These are phyloP conservation scores for Apodemia duryi DNA, from an alignment of 2,888 invertebrate genomes.

Conservation along the genomic window DNA sequence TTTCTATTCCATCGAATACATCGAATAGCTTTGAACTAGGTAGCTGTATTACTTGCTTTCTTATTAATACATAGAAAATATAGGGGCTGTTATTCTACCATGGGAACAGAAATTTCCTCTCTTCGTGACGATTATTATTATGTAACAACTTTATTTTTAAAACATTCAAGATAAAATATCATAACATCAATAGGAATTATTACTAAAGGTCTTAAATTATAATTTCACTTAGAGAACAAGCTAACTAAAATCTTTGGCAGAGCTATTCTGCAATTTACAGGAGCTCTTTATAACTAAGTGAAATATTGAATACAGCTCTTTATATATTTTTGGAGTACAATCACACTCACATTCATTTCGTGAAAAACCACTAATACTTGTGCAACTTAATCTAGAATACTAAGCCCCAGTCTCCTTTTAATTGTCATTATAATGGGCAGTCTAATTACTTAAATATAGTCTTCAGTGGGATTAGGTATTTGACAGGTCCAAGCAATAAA, in stretches of 20 bases:
- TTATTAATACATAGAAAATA: slow-evolving; percentile 39
- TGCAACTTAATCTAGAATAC: slow-evolving; percentile 21
- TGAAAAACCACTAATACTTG: slow-evolving; percentile 36
- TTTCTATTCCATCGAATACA: slow-evolving; percentile 68
- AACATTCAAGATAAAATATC: slow-evolving; percentile 25
- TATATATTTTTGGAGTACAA: slow-evolving; percentile 3
- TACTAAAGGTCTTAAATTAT: slow-evolving; percentile 23
- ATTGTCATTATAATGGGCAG: slow-evolving; percentile 33
- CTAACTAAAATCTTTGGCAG: slow-evolving; percentile 23
- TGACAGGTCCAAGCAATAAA: not conserved
- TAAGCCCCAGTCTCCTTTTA: slow-evolving; percentile 28
- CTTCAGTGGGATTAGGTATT: slow-evolving; percentile 34
- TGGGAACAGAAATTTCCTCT: slow-evolving; percentile 78
- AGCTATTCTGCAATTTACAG: not conserved
- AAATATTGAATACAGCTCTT: not conserved
- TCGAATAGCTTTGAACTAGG: slow-evolving; percentile 20
- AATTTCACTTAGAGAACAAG: slow-evolving; percentile 14
- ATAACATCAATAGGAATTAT: slow-evolving; percentile 52
- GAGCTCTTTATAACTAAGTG: not conserved
- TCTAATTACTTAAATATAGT: slow-evolving; percentile 22
- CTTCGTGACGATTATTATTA: slow-evolving; percentile 45
- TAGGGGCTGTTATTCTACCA: slow-evolving; percentile 61
- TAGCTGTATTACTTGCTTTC: slow-evolving; percentile 68
- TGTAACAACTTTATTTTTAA: slow-evolving; percentile 32
- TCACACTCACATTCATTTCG: slow-evolving; percentile 10